Evolutionary conservation across 2,113 vertebrate species (phyloP), one percentile per base, ranked within the genome.

Genomic region (Laticauda colubrina): DNA sequence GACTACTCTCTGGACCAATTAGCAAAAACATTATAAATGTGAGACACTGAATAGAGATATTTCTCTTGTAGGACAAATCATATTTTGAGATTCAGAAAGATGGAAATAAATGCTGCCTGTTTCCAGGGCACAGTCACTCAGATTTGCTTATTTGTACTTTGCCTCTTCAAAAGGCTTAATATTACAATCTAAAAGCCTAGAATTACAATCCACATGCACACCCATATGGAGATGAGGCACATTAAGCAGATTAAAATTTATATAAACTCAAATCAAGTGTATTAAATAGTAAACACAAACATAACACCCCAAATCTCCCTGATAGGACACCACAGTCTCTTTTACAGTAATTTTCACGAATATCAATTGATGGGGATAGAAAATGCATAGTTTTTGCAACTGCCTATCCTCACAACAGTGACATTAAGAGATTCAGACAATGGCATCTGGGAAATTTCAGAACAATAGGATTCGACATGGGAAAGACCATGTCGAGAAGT

Each of bases 1-100:
- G 69, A 21, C 34, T 29, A 94, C 23, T 29, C 20, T 94, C 51
- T 0, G 0, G 0, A 0, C 75, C 34, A 56, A 51, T 39, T 43
- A 85, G 11, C 53, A 92, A 43, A 61, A 48, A 18, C 53, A 2
- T 86, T 26, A 9, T 24, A 85, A 64, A 3, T 89, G 26, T 59
- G 54, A 89, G 18, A 34, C 11, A 85, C 53, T 34, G 18, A 14
- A 53, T 24, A 91, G 9, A 29, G 86, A 24, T 81, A 53, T 92
- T 26, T 21, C 89, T 94, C 92, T 55, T 48, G 56, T 5, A 54
- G 12, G 11, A 43, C 20, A 90, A 53, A 45, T n/a, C 43, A 29
- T 43, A 23, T 45, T 15, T 69, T 86, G 55, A 10, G 55, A 89
- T 57, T 85, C 57, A n/a, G 21, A 15, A 56, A 85, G 12, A 90